phyloP scores from a whole-genome alignment of 2,797 vertebrate genomes.

The Trichosurus vulpecula region DNA sequence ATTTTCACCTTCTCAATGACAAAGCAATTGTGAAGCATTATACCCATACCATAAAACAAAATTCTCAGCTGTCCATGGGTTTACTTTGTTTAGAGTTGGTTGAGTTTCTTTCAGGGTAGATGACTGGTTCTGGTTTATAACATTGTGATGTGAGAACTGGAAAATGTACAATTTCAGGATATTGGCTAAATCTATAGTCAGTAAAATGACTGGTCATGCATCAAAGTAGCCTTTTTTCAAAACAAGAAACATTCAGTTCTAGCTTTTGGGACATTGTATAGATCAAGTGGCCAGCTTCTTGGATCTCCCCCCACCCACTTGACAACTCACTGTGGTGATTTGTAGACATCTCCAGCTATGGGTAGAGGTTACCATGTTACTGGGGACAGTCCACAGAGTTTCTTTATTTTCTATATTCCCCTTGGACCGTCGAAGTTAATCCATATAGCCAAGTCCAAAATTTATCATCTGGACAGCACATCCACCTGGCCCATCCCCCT shows the following conservation, averaged over 20 bases:
- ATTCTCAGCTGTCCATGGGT: slow-evolving; percentile 8
- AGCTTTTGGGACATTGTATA: neutral
- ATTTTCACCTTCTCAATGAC: slow-evolving; percentile 31
- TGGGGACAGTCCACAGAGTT: slow-evolving; percentile 6
- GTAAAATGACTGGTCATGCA: neutral
- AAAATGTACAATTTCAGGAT: neutral
- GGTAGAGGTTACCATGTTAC: neutral
- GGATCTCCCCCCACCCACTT: neutral
- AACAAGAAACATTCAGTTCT: neutral
- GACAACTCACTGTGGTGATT: neutral
- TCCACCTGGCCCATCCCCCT: slow-evolving; percentile 55
- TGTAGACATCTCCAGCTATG: neutral
- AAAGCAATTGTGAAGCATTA: neutral
- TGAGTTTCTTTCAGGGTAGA: slow-evolving; percentile 9
- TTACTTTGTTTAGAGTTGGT: neutral
- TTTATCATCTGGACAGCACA: slow-evolving; percentile 17
- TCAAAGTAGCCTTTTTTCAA: neutral
- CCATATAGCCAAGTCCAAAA: neutral
- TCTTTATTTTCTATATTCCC: slow-evolving; percentile 4
- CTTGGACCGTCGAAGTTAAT: slow-evolving; percentile 17
- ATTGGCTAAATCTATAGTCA: neutral
- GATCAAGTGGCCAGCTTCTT: neutral
- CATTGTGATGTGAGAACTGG: neutral
- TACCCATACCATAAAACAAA: slow-evolving; percentile 5
- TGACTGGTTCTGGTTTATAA: slow-evolving; percentile 12